Conservation (phyloP, 2,797 vertebrate genomes). For the Apogon talboti region DNA sequence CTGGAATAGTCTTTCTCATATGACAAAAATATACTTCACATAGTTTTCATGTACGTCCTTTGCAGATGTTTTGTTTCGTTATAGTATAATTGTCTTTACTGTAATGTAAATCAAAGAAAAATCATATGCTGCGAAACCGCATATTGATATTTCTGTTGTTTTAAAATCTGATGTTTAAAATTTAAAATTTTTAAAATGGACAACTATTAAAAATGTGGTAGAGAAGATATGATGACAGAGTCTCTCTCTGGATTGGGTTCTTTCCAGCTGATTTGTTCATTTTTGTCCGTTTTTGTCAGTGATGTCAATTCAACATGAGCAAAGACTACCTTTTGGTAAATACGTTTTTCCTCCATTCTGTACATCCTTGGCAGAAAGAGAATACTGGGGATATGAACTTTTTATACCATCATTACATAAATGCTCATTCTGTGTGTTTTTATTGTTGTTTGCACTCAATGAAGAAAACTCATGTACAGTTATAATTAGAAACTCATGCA, state of each 20-base stretch:
- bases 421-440: not conserved
- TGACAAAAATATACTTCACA: not conserved
- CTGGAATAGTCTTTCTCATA: not conserved
- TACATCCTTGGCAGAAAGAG: not conserved
- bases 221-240: conserved; percentile 1
- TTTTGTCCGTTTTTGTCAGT: conserved; percentile 24
- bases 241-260: conserved; percentile 18
- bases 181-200: not conserved
- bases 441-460: no score
- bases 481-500: not conserved
- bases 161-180: not conserved
- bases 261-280: conserved; percentile 36
- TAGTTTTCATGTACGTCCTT: conserved; percentile 4
- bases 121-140: not conserved
- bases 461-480: not conserved
- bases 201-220: not conserved
- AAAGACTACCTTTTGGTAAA: conserved; percentile 22
- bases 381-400: no score
- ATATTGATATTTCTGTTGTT: not conserved
- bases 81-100: not conserved
- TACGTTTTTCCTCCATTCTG: conserved; percentile 21
- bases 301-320: conserved; percentile 6
- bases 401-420: no score
- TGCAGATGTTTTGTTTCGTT: conserved; percentile 1
- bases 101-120: not conserved